phyloP scores from a whole-genome alignment of 1,140 invertebrate species.

The Papilio aristodemus region DNA sequence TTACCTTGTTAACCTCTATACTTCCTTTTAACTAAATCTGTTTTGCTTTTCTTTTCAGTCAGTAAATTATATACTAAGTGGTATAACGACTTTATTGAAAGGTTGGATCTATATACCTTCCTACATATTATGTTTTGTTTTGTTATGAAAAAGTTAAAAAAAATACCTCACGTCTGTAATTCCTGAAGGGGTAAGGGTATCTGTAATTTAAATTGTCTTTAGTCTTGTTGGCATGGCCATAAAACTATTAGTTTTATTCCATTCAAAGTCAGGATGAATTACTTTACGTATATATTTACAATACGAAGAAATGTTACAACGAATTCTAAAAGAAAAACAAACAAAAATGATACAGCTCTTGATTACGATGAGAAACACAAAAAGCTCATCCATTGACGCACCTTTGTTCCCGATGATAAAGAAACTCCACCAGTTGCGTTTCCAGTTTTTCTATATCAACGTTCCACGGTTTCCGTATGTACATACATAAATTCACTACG shows the following conservation, averaged over 20 bases:
- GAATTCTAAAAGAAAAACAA: neutral
- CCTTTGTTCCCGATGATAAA: constrained; percentile 3
- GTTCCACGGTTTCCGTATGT: too few relatives aligned
- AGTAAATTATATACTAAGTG: neutral
- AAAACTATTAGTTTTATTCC: too few relatives aligned
- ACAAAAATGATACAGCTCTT: neutral
- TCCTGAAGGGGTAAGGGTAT: too few relatives aligned
- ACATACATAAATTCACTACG: neutral
- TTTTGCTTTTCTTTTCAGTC: neutral
- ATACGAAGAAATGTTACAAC: neutral
- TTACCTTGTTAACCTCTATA: constrained; percentile 7
- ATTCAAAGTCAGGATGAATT: too few relatives aligned
- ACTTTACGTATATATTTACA: too few relatives aligned
- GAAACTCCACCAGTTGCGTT: neutral
- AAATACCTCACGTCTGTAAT: too few relatives aligned
- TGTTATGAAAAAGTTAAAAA: neutral
- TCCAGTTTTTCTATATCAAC: too few relatives aligned
- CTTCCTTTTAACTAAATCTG: constrained; percentile 5
- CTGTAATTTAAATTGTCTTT: too few relatives aligned
- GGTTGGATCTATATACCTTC: neutral
- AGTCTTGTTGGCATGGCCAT: too few relatives aligned
- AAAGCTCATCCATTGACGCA: neutral
- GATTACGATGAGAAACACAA: neutral
- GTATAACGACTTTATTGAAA: neutral
- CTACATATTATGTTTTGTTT: neutral